Evolutionary conservation across 53 echinoderm and acorn worm species (phyloP).

Genomic region (Stichopus horrens): DNA sequence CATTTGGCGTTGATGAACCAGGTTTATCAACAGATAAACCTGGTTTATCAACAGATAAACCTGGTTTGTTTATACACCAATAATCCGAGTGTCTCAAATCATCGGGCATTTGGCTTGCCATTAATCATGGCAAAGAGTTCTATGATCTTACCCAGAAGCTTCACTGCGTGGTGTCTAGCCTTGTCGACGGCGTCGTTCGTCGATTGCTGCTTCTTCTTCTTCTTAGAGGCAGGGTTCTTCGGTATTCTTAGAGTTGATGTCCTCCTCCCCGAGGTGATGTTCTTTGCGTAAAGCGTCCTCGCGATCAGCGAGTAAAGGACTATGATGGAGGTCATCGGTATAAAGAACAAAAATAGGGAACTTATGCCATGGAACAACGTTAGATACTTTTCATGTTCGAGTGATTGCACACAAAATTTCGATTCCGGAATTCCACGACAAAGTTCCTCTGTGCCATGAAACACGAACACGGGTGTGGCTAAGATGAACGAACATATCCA

Average conservation of each 20-base stretch:
- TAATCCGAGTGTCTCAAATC: too few species aligned
- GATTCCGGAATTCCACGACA: constrained; percentile 69
- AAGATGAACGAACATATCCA: constrained; percentile 77
- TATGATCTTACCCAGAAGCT: constrained; percentile 66
- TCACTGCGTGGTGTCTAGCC: constrained; percentile 70
- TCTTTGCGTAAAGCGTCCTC: constrained; percentile 73
- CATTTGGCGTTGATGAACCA: too few species aligned
- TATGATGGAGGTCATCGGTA: constrained; percentile 87
- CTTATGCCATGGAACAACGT: constrained; percentile 61
- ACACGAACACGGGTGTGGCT: constrained; percentile 66
- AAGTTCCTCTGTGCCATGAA: constrained; percentile 49
- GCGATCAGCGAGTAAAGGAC: constrained; percentile 90
- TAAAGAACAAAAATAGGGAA: constrained; percentile 73
- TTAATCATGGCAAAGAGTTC: too few species aligned
- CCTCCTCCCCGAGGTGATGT: constrained; percentile 50
- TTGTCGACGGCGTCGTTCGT: constrained; percentile 61
- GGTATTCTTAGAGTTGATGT: constrained; percentile 47
- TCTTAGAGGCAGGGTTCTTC: constrained; percentile 41
- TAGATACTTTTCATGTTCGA: constrained; percentile 38
- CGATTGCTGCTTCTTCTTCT: constrained; percentile 39
- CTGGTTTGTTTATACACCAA: too few species aligned
- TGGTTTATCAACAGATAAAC: too few species aligned
- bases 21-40: too few species aligned
- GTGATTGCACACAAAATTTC: constrained; percentile 52
- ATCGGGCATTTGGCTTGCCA: too few species aligned